These are phyloP conservation scores for Labia minor DNA, from an alignment of 2,888 invertebrate species.

Conservation along the genomic window DNA sequence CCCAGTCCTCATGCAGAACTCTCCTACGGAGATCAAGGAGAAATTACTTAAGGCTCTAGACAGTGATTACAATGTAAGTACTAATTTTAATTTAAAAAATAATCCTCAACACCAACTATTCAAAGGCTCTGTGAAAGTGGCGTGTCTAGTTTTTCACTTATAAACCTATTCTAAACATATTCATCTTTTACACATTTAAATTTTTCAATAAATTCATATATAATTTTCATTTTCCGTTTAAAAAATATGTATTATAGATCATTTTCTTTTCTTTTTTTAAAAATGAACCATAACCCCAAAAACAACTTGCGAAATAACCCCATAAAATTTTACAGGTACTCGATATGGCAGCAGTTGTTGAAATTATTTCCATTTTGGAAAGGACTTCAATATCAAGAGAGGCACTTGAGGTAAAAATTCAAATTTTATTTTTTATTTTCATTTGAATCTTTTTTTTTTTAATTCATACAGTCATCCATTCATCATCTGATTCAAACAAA, in stretches of 20 bases:
- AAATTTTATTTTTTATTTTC: not conserved
- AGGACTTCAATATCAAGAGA: constrained; percentile 82
- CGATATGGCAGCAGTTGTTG: constrained; percentile 86
- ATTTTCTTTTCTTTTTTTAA: not conserved
- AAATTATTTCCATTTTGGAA: constrained; percentile 87
- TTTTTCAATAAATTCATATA: not conserved
- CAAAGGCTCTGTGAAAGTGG: constrained; percentile 28
- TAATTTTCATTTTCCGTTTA: not conserved
- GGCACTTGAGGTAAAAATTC: constrained; percentile 63
- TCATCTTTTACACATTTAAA: not conserved
- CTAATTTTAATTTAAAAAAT: not conserved
- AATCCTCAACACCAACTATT: constrained; percentile 22
- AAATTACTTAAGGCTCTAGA: constrained; percentile 94
- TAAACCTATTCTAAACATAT: constrained; percentile 14
- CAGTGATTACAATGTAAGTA: constrained; percentile 94
- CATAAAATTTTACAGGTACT: constrained; percentile 58
- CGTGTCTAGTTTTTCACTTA: constrained; percentile 27
- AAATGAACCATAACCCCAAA: not conserved
- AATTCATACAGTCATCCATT: no score
- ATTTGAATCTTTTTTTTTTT: no score
- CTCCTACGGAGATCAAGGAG: constrained; percentile 74
- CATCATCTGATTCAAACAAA: no score
- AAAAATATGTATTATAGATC: not conserved
- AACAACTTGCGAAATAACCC: constrained; percentile 6
- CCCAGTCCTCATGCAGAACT: constrained; percentile 45